A percentile compares a stretch with the other conserved stretches of the same genome.
These are phyloP conservation scores for Muricea muricata DNA, from an alignment of 92 coral and sea anemone genomes.

Conservation along the genomic window DNA sequence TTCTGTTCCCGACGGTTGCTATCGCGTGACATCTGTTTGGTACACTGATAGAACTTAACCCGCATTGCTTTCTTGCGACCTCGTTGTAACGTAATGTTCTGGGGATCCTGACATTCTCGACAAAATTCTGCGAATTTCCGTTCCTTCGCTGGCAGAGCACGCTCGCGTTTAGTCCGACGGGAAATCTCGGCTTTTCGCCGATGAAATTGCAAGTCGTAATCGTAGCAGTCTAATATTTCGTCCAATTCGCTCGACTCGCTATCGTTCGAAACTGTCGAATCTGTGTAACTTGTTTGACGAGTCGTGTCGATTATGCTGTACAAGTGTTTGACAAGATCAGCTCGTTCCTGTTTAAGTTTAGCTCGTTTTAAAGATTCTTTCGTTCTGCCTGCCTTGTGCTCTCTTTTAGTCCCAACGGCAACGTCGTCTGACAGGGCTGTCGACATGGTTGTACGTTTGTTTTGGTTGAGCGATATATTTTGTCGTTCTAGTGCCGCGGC, in stretches of 20 bases:
- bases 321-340: slow-evolving; percentile 8
- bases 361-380: not conserved
- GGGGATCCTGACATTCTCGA: not conserved
- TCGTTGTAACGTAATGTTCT: not conserved
- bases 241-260: slow-evolving; percentile 18
- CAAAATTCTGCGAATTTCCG: slow-evolving; percentile 12
- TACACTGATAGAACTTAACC: slow-evolving; percentile 8
- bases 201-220: not conserved
- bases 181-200: not conserved
- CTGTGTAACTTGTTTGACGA: not conserved
- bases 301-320: not conserved
- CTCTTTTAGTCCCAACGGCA: not conserved
- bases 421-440: not conserved
- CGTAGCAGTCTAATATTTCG: slow-evolving; percentile 20
- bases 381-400: not conserved
- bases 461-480: not conserved
- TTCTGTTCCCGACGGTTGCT: slow-evolving; percentile 20
- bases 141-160: slow-evolving; percentile 7
- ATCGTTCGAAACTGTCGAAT: not conserved
- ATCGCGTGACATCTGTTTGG: slow-evolving; percentile 9
- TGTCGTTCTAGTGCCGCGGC: not conserved
- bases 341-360: not conserved
- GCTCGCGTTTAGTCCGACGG: slow-evolving; percentile 14
- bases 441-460: not conserved
- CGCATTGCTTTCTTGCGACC: slow-evolving; percentile 4